Percentiles rank a stretch among this genome's conserved stretches.
phyloP scores from a whole-genome alignment of 2,113 vertebrate species.

The Ia io region DNA sequence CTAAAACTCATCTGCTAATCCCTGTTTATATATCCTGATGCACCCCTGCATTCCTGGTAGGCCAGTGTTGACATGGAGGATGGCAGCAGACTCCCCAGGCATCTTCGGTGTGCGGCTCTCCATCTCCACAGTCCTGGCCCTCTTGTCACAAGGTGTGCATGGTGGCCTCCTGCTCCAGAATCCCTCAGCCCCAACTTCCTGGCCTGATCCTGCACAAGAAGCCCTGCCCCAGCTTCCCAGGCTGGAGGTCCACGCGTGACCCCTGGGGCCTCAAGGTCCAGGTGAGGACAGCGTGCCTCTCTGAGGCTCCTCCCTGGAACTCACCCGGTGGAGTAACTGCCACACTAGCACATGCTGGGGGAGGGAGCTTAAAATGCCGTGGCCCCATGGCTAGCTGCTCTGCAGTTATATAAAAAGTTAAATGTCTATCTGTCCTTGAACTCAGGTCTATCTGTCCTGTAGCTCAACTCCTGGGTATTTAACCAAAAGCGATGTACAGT shows the following conservation, averaged over 20 bases:
- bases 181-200: not conserved
- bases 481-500: not conserved
- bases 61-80: not conserved
- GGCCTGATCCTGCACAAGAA: too few species aligned
- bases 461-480: not conserved
- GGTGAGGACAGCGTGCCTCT: not conserved
- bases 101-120: not conserved
- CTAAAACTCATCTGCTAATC: not conserved
- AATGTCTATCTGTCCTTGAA: not conserved
- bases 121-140: not conserved
- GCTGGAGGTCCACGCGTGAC: not conserved
- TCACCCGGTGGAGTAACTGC: rapidly evolving
- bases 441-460: not conserved
- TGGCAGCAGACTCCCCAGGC: not conserved
- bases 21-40: not conserved
- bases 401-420: not conserved
- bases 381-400: not conserved
- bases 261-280: not conserved
- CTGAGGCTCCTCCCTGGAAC: not conserved
- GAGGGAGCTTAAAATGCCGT: not conserved
- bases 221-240: not conserved
- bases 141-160: not conserved
- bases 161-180: too few species aligned
- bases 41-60: not conserved
- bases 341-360: too few species aligned